phyloP scores from a whole-genome alignment of 1,140 invertebrate genomes.

The Harpegnathos saltator region DNA sequence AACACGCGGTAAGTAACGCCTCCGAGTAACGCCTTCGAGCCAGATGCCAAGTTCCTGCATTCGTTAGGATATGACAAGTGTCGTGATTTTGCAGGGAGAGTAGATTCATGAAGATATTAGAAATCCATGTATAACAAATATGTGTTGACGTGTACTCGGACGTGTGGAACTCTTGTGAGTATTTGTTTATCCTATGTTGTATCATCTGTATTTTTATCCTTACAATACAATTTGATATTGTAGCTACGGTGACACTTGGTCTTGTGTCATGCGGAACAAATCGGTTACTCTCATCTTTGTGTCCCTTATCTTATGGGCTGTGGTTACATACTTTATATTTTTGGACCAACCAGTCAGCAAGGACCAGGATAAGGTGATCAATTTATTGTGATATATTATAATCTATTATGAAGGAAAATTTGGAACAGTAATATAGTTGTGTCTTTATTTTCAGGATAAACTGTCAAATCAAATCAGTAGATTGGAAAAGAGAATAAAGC shows the following conservation, averaged over 20 bases:
- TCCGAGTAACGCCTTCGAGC: no score
- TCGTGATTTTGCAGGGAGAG: constrained; percentile 1
- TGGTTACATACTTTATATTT: constrained; percentile 83
- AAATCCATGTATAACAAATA: constrained; percentile 51
- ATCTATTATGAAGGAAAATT: neutral
- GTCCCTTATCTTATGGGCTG: constrained; percentile 82
- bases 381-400: neutral
- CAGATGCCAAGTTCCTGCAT: neutral
- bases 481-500: constrained; percentile 78
- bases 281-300: constrained; percentile 82
- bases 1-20: constrained; percentile 9
- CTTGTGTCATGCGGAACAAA: constrained; percentile 84
- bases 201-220: neutral
- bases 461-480: constrained; percentile 79
- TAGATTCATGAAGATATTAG: neutral
- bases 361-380: constrained; percentile 73
- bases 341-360: constrained; percentile 80
- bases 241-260: constrained; percentile 83
- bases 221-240: constrained; percentile 31
- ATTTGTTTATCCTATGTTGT: neutral
- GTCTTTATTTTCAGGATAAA: constrained; percentile 68
- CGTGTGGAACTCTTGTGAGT: constrained; percentile 34
- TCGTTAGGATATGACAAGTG: no score
- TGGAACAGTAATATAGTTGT: constrained; percentile 16
- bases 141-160: constrained; percentile 24